phyloP scores from a whole-genome alignment of 2,888 invertebrate species.

The Agonopterix alstromeriana region DNA sequence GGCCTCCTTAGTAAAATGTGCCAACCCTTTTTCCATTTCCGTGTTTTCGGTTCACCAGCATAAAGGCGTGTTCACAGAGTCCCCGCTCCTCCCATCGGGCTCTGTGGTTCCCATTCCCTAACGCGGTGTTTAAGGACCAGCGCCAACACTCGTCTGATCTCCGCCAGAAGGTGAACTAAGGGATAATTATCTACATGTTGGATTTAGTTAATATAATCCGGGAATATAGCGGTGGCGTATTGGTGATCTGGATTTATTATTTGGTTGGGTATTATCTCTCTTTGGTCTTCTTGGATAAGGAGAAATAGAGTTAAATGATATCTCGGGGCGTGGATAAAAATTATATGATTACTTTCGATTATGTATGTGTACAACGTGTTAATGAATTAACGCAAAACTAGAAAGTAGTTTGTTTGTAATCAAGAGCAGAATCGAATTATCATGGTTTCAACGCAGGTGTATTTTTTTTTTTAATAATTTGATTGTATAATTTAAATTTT shows the following conservation, averaged over 20 bases:
- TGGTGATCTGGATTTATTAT: background rate
- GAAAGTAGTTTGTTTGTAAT: too few species aligned
- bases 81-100: slow-evolving; percentile 75
- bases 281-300: background rate
- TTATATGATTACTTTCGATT: too few species aligned
- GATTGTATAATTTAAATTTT: too few species aligned
- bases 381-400: too few species aligned
- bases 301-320: too few species aligned
- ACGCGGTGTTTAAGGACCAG: slow-evolving; percentile 75
- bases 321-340: too few species aligned
- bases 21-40: too few species aligned
- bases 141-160: slow-evolving; percentile 66
- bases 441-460: too few species aligned
- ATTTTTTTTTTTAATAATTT: too few species aligned
- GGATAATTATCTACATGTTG: background rate
- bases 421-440: too few species aligned
- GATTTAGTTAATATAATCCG: background rate
- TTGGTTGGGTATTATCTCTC: background rate
- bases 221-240: slow-evolving; percentile 1
- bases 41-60: background rate
- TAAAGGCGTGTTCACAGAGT: slow-evolving; percentile 62
- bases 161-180: slow-evolving; percentile 54
- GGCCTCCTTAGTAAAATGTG: too few species aligned
- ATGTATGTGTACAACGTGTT: too few species aligned
- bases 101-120: slow-evolving; percentile 78